Conservation (phyloP, 2,797 vertebrate genomes). For the Enteromius unitaeniatus region DNA sequence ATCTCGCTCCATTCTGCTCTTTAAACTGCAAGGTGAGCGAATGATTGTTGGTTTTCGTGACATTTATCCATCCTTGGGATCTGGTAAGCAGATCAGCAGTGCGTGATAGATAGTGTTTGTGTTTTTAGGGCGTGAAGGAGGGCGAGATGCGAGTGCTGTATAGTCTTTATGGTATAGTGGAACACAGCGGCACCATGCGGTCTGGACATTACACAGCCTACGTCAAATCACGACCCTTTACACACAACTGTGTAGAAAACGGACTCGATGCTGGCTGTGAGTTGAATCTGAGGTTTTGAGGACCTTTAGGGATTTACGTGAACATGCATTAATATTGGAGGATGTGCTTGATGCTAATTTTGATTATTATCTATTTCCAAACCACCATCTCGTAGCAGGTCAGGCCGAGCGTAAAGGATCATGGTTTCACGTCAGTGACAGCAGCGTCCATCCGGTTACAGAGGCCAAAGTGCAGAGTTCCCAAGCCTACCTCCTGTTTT, state of each 20-base stretch:
- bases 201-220: constrained; percentile 97
- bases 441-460: constrained; percentile 86
- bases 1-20: constrained; percentile 93
- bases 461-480: constrained; percentile 85
- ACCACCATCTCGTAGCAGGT: constrained; percentile 50
- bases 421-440: constrained; percentile 97
- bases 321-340: neutral
- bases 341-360: neutral
- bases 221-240: constrained; percentile 82
- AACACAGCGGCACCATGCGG: constrained; percentile 97
- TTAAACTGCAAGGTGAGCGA: constrained; percentile 89
- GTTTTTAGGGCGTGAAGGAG: constrained; percentile 81
- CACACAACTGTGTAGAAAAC: constrained; percentile 72
- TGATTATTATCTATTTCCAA: neutral
- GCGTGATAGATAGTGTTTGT: constrained; percentile 3
- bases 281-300: neutral
- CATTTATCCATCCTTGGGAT: neutral
- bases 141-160: constrained; percentile 85
- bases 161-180: constrained; percentile 92
- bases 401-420: constrained; percentile 80
- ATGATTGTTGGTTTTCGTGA: neutral
- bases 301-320: neutral
- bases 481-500: constrained; percentile 98
- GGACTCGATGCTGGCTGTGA: constrained; percentile 76
- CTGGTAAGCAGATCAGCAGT: neutral